Evolutionary conservation across 37 sponge, comb jelly and placozoan species (phyloP).

Genomic region (Axinella damicornis): DNA sequence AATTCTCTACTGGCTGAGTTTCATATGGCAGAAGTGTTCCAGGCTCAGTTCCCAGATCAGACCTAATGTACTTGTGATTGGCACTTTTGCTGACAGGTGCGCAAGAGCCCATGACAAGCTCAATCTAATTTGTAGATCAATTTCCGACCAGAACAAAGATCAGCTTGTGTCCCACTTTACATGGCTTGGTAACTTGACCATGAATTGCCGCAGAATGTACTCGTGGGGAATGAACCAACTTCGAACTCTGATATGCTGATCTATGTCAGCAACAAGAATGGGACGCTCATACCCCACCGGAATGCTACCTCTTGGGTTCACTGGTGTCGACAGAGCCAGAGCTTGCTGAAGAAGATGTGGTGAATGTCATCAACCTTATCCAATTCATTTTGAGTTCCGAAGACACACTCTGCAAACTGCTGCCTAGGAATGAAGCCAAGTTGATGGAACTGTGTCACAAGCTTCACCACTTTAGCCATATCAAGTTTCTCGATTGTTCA

Average conservation of each 20-base stretch:
- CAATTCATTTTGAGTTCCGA: not conserved
- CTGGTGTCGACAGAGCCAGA: conserved; percentile 10
- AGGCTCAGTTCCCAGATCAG: not conserved
- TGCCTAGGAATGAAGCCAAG: not conserved
- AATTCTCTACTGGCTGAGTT: conserved; percentile 35
- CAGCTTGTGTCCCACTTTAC: conserved; percentile 7
- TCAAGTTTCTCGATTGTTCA: not conserved
- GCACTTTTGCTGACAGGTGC: conserved; percentile 3
- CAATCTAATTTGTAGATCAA: not conserved
- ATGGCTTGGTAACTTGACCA: not conserved
- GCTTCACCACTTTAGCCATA: not conserved
- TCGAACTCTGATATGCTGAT: not conserved
- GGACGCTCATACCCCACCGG: not conserved
- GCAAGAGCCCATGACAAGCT: not conserved
- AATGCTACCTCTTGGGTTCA: conserved; percentile 7
- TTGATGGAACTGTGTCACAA: not conserved
- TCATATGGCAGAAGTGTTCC: not conserved
- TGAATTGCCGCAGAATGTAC: not conserved
- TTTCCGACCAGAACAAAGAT: not conserved
- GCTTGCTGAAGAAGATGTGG: not conserved
- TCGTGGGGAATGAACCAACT: conserved; percentile 1
- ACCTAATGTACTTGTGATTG: conserved; percentile 8
- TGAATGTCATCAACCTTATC: not conserved
- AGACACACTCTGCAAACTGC: not conserved
- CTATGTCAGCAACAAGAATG: not conserved